Evolutionary conservation across 2,888 invertebrate species (phyloP), one percentile per base, ranked within the genome.

Genomic region (Bruchidius siliquastri): DNA sequence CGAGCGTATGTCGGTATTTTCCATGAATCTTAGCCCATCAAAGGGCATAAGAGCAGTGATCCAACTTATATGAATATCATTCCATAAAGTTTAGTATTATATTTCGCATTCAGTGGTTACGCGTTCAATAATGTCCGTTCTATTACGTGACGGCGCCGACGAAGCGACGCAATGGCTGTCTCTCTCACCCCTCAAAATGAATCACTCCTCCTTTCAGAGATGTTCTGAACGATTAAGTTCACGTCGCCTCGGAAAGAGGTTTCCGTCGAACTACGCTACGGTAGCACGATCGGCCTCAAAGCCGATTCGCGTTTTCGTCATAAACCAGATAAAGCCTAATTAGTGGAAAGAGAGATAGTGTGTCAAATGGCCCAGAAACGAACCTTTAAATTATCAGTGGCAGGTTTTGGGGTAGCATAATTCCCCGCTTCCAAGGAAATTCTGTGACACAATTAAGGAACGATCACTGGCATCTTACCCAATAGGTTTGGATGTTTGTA

Each of bases 341-440:
- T 80, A 80, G 80, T 80, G 80, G 80, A 78, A 80, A 78, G 78
- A 79, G 79, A 80, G 80, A 80, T 80, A 79, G 79, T 76, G 77
- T 75, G 76, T 74, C 74, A 76, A 77, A 76, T 77, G 79, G 78
- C 71, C 71, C 71, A 72, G 76, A 76, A 76, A 68, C 71, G 72
- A 70, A 30, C 67, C 72, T 32, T 49, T 30, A 30, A 32, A 49
- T 32, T 71, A 68, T 22, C 68, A 68, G 68, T 68, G 68, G 68
- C 68, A 22, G 21, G 18, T 68, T 13, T 21, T 20, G 10, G 68
- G 21, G 68, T 67, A 21, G 30, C 30, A n/a, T n/a, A n/a, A n/a
- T n/a, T n/a, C n/a, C n/a, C n/a, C n/a, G n/a, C n/a, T n/a, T n/a
- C n/a, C n/a, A n/a, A n/a, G n/a, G n/a, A n/a, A n/a, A n/a, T n/a